Conservation (phyloP, 2,797 vertebrate species). For the Hypotaenidia philippensis region DNA sequence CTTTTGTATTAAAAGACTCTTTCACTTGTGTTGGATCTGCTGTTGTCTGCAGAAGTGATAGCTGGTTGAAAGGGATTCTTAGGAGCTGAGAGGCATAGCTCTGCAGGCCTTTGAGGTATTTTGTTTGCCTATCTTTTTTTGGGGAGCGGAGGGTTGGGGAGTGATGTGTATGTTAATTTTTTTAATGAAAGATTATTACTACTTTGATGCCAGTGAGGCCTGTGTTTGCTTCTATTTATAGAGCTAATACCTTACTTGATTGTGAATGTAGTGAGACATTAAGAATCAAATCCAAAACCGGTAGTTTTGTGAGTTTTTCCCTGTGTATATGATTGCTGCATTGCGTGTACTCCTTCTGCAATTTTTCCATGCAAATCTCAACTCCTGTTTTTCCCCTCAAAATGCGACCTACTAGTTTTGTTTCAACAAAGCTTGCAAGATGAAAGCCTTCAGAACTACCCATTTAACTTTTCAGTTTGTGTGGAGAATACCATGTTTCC, state of each 20-base stretch:
- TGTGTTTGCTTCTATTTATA: not conserved
- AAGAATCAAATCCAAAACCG: not conserved
- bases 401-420: not conserved
- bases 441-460: not conserved
- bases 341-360: not conserved
- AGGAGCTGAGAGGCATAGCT: not conserved
- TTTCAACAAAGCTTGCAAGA: not conserved
- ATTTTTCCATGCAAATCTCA: not conserved
- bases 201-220: not conserved
- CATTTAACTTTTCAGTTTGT: not conserved
- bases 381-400: not conserved
- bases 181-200: not conserved
- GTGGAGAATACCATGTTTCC: not conserved
- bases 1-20: slow-evolving; percentile 14
- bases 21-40: not conserved
- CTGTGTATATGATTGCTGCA: not conserved
- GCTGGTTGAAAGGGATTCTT: slow-evolving; percentile 13
- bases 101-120: not conserved
- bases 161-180: not conserved
- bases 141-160: too few species aligned
- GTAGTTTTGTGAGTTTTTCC: not conserved
- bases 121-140: not conserved
- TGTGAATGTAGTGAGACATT: not conserved
- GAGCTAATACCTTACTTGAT: not conserved
- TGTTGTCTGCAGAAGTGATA: not conserved